phyloP scores from a whole-genome alignment of 2,888 invertebrate genomes.

The Apodemia hepburni region DNA sequence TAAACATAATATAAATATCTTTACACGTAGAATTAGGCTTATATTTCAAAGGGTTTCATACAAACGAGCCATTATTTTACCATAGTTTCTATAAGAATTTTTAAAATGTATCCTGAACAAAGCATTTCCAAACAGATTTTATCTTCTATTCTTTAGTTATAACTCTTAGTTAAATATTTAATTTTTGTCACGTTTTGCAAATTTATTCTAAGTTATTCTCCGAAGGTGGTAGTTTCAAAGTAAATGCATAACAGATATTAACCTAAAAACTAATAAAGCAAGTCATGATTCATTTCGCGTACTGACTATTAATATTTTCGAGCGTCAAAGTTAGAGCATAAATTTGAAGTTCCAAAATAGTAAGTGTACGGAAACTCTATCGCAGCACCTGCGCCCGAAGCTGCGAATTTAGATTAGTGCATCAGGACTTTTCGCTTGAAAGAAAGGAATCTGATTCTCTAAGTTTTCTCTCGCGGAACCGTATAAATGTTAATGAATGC shows the following conservation, averaged over 20 bases:
- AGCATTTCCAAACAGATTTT: too few relatives aligned
- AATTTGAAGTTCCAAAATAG: conserved; percentile 52
- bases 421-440: conserved; percentile 44
- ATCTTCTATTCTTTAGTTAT: too few relatives aligned
- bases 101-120: too few relatives aligned
- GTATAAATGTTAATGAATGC: conserved; percentile 77
- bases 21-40: too few relatives aligned
- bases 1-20: too few relatives aligned
- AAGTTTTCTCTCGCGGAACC: conserved; percentile 64
- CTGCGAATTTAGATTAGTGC: conserved; percentile 66
- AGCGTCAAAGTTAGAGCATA: conserved; percentile 48
- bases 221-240: not conserved
- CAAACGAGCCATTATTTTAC: too few relatives aligned
- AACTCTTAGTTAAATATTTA: too few relatives aligned
- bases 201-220: too few relatives aligned
- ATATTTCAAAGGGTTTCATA: too few relatives aligned
- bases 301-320: conserved; percentile 20
- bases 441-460: conserved; percentile 41
- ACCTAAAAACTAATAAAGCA: conserved; percentile 23
- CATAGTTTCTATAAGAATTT: too few relatives aligned
- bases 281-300: conserved; percentile 22
- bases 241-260: conserved; percentile 17
- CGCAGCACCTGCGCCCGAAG: conserved; percentile 56
- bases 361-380: conserved; percentile 49
- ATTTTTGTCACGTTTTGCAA: too few relatives aligned